Evolutionary conservation across 2,113 vertebrate genomes (phyloP).

Genomic region (Plestiodon gilberti): DNA sequence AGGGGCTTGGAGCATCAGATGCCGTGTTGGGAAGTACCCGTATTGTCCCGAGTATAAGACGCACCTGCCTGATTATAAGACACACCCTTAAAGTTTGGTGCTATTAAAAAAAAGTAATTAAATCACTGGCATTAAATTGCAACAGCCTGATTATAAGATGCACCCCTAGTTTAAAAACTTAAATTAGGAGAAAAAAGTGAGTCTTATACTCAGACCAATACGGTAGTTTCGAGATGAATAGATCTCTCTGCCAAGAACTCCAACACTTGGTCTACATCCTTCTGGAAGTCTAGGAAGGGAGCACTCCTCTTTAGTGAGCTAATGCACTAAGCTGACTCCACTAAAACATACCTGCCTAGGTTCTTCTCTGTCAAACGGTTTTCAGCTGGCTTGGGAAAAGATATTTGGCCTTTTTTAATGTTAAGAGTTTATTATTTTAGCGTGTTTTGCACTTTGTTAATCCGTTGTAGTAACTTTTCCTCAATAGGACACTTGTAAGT

Average conservation of each 20-base stretch:
- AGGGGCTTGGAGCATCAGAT: background rate
- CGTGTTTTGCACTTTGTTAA: conserved; percentile 73
- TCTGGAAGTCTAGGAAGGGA: background rate
- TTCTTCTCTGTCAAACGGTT: background rate
- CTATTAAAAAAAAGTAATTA: no score
- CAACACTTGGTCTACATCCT: conserved; percentile 43
- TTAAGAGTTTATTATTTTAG: conserved; percentile 29
- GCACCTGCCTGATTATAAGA: no score
- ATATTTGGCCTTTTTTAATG: conserved; percentile 38
- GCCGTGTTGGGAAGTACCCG: background rate
- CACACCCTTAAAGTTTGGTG: no score
- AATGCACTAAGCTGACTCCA: conserved; percentile 14
- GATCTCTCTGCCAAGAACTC: no score
- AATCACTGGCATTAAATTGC: no score
- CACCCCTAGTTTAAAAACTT: no score
- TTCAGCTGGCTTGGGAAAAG: background rate
- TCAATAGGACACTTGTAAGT: conserved; percentile 16
- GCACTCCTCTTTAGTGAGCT: background rate
- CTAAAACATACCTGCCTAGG: background rate
- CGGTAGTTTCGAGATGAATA: background rate
- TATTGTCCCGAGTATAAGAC: no score
- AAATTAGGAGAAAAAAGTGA: no score
- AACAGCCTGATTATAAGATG: no score
- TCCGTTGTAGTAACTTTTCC: conserved; percentile 58
- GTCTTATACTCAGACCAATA: no score